Evolutionary conservation across 2,888 invertebrate species (phyloP), one percentile per base, ranked within the genome.

Genomic region (Busseola fusca): DNA sequence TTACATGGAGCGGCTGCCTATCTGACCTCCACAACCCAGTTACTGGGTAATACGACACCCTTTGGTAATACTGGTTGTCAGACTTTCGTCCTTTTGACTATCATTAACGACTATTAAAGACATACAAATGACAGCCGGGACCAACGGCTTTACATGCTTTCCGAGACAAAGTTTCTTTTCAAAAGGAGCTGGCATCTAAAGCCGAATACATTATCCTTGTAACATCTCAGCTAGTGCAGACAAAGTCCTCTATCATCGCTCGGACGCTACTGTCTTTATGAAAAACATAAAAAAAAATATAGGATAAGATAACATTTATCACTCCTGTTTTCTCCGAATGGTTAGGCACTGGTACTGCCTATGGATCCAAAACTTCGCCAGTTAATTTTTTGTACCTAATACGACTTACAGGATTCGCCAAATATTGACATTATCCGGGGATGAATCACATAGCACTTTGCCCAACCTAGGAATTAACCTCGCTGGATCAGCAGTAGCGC

Each of bases 241-340:
- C 12, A 25, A 66, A 54, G 72, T 72, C 64, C 60, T 70, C 54
- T 58, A 54, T 63, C 62, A 63, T 57, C 50, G 45, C 16, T 30
- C 16, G 18, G 21, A 52, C 25, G 48, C 16, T n/a, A 42, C 50
- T 52, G 25, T 40, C 68, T 60, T 64, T n/a, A 40, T 18, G 6
- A n/a, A 16, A 30, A 40, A 16, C 18, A 3, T n/a, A n/a, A n/a
- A 12, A 0, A n/a, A 56, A 52, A 10, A 21, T 25, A 27, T 21
- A 5, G 42, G 0, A 7, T 25, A 50, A n/a, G 4, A 34, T 18
- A 30, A 16, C 7, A 16, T 27, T 16, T 27, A 27, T 27, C 27
- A 54, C 16, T 25, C 54, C 54, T 27, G 16, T 27, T 3, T 27
- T 27, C 1, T 4, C 12, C 14, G 6, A 6, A 52, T 1, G 14